phyloP scores from a whole-genome alignment of 2,888 invertebrate genomes.

The Ellobium chinense region DNA sequence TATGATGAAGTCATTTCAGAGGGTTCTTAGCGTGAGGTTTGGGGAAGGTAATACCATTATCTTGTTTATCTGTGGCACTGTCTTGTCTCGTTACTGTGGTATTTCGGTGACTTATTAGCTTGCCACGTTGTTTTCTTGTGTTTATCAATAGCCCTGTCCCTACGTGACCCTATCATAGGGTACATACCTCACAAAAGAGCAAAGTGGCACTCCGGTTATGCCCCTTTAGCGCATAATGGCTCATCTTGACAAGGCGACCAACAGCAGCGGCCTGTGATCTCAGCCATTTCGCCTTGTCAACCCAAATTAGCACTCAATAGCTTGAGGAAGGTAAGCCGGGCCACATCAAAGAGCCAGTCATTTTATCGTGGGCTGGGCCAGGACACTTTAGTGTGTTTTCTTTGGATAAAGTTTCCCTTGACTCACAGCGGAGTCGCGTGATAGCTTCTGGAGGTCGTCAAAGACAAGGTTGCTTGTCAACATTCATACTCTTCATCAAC shows the following conservation, averaged over 20 bases:
- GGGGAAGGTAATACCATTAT: too few species aligned
- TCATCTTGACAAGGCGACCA: background rate
- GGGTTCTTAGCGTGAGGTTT: too few species aligned
- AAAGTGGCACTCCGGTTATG: background rate
- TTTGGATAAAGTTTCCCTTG: background rate
- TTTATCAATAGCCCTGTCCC: background rate
- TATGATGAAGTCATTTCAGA: too few species aligned
- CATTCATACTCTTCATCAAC: background rate
- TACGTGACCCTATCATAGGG: background rate
- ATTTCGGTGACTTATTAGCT: background rate
- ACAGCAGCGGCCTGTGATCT: background rate
- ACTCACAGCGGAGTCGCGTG: background rate
- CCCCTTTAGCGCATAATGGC: background rate
- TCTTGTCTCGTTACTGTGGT: background rate
- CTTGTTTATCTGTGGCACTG: too few species aligned
- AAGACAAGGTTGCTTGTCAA: background rate
- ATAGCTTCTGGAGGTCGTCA: background rate
- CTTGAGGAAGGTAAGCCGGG: background rate
- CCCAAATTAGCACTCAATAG: background rate
- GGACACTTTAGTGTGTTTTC: background rate
- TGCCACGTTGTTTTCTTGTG: background rate
- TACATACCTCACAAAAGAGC: background rate
- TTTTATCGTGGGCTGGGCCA: too few species aligned
- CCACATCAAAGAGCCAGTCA: conserved; percentile 13
- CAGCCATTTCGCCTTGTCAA: background rate